A percentile compares a stretch with the other conserved stretches of the same genome.
Conservation (phyloP, 2,888 invertebrate genomes). For the Meghimatium bilineatum region DNA sequence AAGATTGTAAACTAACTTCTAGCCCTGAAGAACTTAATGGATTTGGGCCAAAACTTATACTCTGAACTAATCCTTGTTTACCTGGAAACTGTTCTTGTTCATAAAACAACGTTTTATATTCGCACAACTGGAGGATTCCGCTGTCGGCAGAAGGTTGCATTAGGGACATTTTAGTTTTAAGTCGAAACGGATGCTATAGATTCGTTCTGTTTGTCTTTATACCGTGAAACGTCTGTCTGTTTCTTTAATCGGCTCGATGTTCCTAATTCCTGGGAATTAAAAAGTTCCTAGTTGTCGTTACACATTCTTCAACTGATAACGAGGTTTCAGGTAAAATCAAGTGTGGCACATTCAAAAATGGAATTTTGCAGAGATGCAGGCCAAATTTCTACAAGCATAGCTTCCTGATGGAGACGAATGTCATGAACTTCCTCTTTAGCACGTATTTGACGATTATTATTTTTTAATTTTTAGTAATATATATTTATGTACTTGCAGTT, state of each 20-base stretch:
- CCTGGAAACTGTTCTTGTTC: slow-evolving; percentile 10
- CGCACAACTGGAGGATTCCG: slow-evolving; percentile 24
- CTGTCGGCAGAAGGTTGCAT: slow-evolving; percentile 24
- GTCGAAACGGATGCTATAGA: slow-evolving; percentile 31
- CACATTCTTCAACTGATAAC: slow-evolving; percentile 32
- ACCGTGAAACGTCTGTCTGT: slow-evolving; percentile 24
- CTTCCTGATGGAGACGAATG: too few species aligned
- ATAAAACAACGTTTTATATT: slow-evolving; percentile 16
- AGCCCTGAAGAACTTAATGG: slow-evolving; percentile 59
- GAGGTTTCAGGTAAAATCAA: neutral
- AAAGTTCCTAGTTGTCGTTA: neutral
- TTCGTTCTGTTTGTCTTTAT: slow-evolving; percentile 12
- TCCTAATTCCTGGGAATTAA: slow-evolving; percentile 39
- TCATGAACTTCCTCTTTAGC: too few species aligned
- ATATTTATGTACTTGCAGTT: too few species aligned
- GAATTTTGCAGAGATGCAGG: neutral
- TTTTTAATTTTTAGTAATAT: too few species aligned
- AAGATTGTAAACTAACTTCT: slow-evolving; percentile 1
- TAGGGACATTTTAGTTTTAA: slow-evolving; percentile 19
- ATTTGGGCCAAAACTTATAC: slow-evolving; percentile 65
- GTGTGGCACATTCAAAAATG: neutral
- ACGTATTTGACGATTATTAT: too few species aligned
- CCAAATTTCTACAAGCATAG: too few species aligned
- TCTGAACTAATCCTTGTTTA: slow-evolving; percentile 49
- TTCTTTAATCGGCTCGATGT: slow-evolving; percentile 29